Evolutionary conservation across 2,797 vertebrate genomes (phyloP), one percentile per base, ranked within the genome.

Genomic region (Labroides dimidiatus): DNA sequence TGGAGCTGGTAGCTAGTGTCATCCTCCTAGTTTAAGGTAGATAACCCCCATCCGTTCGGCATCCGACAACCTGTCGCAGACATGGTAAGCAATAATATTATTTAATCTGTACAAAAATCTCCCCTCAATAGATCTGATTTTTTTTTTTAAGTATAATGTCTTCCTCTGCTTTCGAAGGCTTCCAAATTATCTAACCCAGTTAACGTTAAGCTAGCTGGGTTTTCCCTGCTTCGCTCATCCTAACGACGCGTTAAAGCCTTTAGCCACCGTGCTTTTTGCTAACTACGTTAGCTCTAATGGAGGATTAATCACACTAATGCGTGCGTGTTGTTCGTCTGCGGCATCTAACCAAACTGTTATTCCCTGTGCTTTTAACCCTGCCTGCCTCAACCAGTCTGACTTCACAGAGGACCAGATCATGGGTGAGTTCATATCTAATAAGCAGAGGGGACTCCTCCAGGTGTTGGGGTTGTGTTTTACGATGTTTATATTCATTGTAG

Each of bases 361-460:
- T 50, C 19, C 39, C 30, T 59, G 15, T 41, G 20, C 15, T 20
- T 30, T 44, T 5, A 41, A 66, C 58, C 15, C 24, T 24, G 20
- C 14, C 55, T 58, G 36, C 27, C 11, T 54, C 58, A 1, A 70
- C 74, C 91, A 95, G 94, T 93, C 90, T 77, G 94, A 95, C 85
- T 93, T 95, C 88, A 76, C 93, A 21, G 94, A 95, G 75, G 94
- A 95, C 79, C 95, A 95, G 87, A 94, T 94, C 78, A 44, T 84
- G 51, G 94, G 90, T 94, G 76, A 93, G 94, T 93, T 23, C 3
- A 56, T 52, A 20, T 58, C 51, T 72, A 1, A 69, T 63, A 5
- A 27, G 0, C 14, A 17, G 23, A 49, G 0, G 3, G 15, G 24
- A 3, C 39, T 43, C 3, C 14, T 20, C 7, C 41, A 2, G 15